Conservation (phyloP, 2,113 vertebrate species). For the Apteryx mantelli region DNA sequence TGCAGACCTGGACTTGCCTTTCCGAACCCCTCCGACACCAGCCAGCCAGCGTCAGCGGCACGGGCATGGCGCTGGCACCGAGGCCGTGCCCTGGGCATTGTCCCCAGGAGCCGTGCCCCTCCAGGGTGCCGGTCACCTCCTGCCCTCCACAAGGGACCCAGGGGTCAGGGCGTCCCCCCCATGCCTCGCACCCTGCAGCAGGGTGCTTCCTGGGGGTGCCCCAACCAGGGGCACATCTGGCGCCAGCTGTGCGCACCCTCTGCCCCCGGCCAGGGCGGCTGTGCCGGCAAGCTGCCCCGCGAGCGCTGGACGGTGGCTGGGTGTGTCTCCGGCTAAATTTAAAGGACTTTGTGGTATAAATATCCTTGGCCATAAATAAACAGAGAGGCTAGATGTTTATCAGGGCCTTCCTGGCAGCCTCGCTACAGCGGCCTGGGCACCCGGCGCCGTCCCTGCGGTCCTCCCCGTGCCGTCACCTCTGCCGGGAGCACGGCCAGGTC, state of each 20-base stretch:
- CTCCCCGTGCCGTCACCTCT: background rate
- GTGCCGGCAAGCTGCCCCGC: background rate
- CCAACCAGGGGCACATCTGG: background rate
- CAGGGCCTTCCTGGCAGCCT: background rate
- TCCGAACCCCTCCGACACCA: background rate
- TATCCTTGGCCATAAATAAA: constrained; percentile 47
- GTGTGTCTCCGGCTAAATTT: constrained; percentile 65
- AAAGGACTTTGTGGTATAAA: constrained; percentile 55
- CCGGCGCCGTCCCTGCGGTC: fast-evolving
- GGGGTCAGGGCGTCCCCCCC: background rate
- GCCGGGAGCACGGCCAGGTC: background rate
- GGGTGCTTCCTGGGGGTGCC: background rate
- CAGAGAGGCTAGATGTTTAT: constrained; percentile 61
- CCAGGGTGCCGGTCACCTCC: background rate
- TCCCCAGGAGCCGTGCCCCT: fast-evolving
- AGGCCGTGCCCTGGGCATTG: background rate
- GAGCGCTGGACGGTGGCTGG: constrained; percentile 28
- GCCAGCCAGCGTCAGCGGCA: background rate
- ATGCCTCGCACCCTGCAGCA: background rate
- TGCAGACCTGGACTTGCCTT: too few relatives aligned
- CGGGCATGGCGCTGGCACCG: background rate
- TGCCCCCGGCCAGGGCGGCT: fast-evolving
- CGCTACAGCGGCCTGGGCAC: fast-evolving
- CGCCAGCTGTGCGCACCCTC: fast-evolving
- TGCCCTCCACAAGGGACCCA: background rate